A percentile compares a stretch with the other conserved stretches of the same genome.
phyloP scores from a whole-genome alignment of 1,140 invertebrate species.

The Bombus fervidus region DNA sequence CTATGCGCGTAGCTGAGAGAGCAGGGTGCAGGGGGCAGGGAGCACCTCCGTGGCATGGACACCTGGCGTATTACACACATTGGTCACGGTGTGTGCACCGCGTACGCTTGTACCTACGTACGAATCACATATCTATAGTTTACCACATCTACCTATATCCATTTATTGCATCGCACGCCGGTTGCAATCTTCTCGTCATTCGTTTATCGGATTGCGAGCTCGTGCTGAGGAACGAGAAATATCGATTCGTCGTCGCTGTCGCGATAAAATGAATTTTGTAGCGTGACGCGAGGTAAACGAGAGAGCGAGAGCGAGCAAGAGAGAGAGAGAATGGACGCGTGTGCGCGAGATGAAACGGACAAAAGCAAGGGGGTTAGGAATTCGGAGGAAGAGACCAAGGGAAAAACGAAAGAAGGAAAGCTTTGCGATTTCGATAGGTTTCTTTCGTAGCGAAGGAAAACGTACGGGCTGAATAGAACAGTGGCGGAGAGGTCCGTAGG shows the following conservation, averaged over 20 bases:
- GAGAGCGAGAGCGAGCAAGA: neutral
- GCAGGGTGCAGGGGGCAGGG: neutral
- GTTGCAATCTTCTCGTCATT: constrained; percentile 64
- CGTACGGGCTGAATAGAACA: constrained; percentile 28
- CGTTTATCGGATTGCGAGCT: constrained; percentile 65
- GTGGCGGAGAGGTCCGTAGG: neutral
- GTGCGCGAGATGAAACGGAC: neutral
- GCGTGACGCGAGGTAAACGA: constrained; percentile 42
- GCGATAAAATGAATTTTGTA: constrained; percentile 72
- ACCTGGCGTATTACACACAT: constrained; percentile 4
- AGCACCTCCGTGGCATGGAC: neutral
- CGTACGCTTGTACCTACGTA: neutral
- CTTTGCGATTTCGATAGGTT: constrained; percentile 50
- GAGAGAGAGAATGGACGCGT: neutral
- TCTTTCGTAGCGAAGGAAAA: constrained; percentile 41
- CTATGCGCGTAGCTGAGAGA: neutral
- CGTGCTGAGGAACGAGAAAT: constrained; percentile 59
- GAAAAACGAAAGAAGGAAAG: neutral
- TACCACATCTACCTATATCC: constrained; percentile 30
- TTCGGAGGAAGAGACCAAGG: neutral
- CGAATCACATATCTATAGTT: constrained; percentile 24
- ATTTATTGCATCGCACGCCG: constrained; percentile 55
- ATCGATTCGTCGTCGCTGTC: constrained; percentile 65
- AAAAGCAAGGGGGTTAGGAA: neutral
- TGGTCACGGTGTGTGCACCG: neutral